Base-by-base conservation (phyloP, 1,140 invertebrate genomes). In the Drosophila guanche region DNA sequence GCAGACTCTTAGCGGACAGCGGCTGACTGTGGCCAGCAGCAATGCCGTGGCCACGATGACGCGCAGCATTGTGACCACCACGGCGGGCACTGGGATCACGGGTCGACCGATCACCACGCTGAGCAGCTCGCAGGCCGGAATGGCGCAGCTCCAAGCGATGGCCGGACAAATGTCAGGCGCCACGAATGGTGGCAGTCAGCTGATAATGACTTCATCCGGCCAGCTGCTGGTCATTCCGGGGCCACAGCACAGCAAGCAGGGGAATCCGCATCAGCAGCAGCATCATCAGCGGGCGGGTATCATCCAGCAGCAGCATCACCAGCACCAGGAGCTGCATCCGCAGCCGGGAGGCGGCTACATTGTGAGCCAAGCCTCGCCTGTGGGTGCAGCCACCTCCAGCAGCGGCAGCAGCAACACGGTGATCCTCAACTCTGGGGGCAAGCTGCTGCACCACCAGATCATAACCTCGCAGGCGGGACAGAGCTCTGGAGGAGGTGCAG, bases 221-320 rank as follows among this genome's bases (percentile, higher is more conserved):
- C 91, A 91, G 47, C 76, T 93, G 23, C 91, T 93, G 72, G 92
- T 93, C 33, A 92, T 94, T 56, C 92, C 33, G 12, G 33, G 33
- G 10, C 93, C 53, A 76, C 93, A 33, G 70, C 73, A 12, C 77
- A 65, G 20, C 46, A 91, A 90, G 12, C 77, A 76, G 55, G 69
- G 73, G 53, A 43, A 68, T 43, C 41, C 55, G 4, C 7, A 60
- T 23, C 3, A 50, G 3, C 48, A 76, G 14, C 41, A 60, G 3
- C 89, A 89, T 16, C 79, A 76, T 4, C 68, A 68, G 6, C 73
- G 63, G 6, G 27, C 48, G 1, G 51, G 42, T 4, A 59, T 76
- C 8, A 76, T 76, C 5, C 79, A 79, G 29, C 77, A 78, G 25
- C 74, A 76, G 16, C 62, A 1, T 45, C 66, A 33, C 29, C 29